Conservation (phyloP, 2,797 vertebrate species). For the Tamandua tetradactyla region DNA sequence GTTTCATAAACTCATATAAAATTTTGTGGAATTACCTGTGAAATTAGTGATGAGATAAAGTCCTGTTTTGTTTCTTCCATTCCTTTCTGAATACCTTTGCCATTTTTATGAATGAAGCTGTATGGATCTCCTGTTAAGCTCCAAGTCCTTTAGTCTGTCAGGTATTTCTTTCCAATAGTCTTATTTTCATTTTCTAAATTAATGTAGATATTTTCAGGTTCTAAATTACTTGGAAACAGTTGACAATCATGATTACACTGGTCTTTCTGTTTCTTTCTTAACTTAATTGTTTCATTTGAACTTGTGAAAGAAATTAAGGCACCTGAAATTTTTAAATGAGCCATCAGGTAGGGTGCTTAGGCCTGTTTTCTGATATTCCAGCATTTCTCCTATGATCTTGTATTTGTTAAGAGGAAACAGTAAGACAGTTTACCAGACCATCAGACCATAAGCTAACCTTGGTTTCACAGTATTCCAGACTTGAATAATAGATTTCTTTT, state of each 20-base stretch:
- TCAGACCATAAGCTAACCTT: not conserved
- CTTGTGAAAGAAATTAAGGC: not conserved
- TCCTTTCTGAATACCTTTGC: not conserved
- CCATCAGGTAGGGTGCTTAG: not conserved
- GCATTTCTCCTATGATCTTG: not conserved
- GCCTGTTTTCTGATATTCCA: not conserved
- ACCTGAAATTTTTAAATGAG: slow-evolving; percentile 33
- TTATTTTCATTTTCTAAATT: slow-evolving; percentile 46
- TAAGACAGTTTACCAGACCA: not conserved
- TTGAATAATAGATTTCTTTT: slow-evolving; percentile 27
- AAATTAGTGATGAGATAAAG: not conserved
- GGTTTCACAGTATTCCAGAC: slow-evolving; percentile 1
- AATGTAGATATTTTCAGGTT: not conserved
- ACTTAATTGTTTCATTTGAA: not conserved
- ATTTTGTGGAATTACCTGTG: too few relatives aligned
- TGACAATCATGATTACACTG: not conserved
- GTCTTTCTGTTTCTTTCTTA: not conserved
- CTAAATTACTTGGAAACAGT: slow-evolving; percentile 27
- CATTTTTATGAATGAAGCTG: not conserved
- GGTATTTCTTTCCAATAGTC: not conserved
- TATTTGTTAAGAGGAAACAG: slow-evolving; percentile 19
- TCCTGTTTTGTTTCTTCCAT: not conserved
- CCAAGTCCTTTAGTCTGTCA: not conserved
- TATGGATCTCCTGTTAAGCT: not conserved
- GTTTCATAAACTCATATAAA: slow-evolving; percentile 15